phyloP scores from a whole-genome alignment of 23 tunicate genomes.

The Phallusia fumigata region DNA sequence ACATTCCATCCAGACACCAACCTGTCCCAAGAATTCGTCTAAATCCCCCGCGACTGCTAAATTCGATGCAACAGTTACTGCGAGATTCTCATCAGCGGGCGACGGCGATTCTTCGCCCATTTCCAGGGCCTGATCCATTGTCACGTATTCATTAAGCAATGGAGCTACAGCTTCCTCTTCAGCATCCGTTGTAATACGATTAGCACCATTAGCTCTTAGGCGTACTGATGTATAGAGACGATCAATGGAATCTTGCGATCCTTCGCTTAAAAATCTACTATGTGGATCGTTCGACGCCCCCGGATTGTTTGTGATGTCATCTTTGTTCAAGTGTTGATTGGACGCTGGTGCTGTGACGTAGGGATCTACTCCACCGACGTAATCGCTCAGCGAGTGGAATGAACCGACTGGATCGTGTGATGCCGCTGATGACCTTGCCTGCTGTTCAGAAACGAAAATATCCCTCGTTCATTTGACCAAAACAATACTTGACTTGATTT shows the following conservation, averaged over 20 bases:
- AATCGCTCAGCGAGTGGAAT: not conserved
- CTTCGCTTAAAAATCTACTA: not conserved
- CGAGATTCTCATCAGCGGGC: not conserved
- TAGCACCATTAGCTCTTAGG: not conserved
- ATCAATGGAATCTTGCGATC: not conserved
- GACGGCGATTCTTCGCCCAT: not conserved
- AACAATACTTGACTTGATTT: too few species aligned
- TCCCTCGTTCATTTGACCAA: too few species aligned
- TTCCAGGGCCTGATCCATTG: not conserved
- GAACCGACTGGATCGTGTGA: not conserved
- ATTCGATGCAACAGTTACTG: not conserved
- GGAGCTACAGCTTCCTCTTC: not conserved
- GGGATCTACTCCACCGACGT: not conserved
- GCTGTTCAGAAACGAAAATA: too few species aligned
- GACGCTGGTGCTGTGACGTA: not conserved
- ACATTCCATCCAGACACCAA: not conserved
- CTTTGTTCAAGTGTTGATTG: not conserved
- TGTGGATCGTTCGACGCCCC: not conserved
- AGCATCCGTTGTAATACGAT: not conserved
- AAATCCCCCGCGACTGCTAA: conserved; percentile 1
- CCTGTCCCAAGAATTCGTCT: not conserved
- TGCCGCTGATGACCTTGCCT: too few species aligned
- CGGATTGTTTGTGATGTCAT: not conserved
- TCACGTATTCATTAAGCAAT: not conserved
- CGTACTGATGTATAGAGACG: not conserved